Evolutionary conservation across 2,888 invertebrate species (phyloP).

Genomic region (Torymus tubicola): DNA sequence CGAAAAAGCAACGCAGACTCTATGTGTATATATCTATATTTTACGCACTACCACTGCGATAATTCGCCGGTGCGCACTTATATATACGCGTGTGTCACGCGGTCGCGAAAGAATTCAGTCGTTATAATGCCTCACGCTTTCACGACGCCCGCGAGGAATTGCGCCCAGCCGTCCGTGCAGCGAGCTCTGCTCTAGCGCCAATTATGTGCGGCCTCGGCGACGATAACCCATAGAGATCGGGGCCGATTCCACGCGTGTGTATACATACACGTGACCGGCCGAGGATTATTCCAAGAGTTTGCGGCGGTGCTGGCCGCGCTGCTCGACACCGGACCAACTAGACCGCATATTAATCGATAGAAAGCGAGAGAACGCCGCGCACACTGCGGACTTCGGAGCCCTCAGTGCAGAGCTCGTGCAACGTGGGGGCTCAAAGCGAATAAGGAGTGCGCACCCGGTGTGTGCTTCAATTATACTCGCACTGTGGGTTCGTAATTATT

Average conservation of each 20-base stretch:
- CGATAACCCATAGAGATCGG: constrained; percentile 6
- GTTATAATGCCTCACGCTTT: constrained; percentile 5
- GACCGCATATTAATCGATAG: constrained; percentile 69
- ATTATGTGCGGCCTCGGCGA: constrained; percentile 59
- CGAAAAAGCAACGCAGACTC: too few relatives aligned
- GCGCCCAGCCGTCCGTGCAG: background rate
- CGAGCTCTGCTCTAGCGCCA: constrained; percentile 59
- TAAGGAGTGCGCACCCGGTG: too few relatives aligned
- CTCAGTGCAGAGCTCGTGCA: too few relatives aligned
- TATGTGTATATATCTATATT: too few relatives aligned
- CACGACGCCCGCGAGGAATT: constrained; percentile 23
- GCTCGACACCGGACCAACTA: constrained; percentile 48
- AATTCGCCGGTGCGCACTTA: background rate
- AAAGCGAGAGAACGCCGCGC: constrained; percentile 60
- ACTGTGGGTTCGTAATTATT: constrained; percentile 14
- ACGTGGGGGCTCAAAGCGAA: too few relatives aligned
- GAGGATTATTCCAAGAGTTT: too few relatives aligned
- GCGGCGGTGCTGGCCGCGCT: too few relatives aligned
- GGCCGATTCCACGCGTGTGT: background rate
- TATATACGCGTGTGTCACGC: background rate
- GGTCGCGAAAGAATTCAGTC: constrained; percentile 13
- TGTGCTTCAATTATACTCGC: background rate
- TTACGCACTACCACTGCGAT: background rate
- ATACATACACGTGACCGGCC: too few relatives aligned
- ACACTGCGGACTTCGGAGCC: too few relatives aligned